Conservation (phyloP, 2,797 vertebrate genomes). For the Parauchenoglanis punctatus region DNA sequence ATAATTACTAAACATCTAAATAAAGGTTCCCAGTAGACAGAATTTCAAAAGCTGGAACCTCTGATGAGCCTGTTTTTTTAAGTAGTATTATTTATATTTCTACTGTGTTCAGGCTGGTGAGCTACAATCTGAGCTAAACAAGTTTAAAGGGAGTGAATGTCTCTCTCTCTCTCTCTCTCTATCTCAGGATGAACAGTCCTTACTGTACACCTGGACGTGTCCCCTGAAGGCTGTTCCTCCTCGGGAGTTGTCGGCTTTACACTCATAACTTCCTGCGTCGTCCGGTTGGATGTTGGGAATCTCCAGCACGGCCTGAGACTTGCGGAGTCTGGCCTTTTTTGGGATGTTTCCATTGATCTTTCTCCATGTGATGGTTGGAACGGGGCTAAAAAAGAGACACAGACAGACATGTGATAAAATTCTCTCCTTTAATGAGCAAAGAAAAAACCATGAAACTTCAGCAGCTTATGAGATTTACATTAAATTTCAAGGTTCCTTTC, state of each 20-base stretch:
- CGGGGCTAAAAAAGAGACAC: slow-evolving; percentile 78
- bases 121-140: not conserved
- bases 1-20: not conserved
- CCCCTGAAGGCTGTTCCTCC: slow-evolving; percentile 93
- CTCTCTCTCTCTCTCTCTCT: not conserved
- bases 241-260: slow-evolving; percentile 91
- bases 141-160: not conserved
- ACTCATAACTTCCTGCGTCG: slow-evolving; percentile 91
- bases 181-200: slow-evolving; percentile 66
- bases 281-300: slow-evolving; percentile 94
- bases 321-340: slow-evolving; percentile 90
- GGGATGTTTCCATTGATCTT: slow-evolving; percentile 95
- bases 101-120: not conserved
- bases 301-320: slow-evolving; percentile 95
- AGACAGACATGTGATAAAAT: not conserved
- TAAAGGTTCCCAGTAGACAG: not conserved
- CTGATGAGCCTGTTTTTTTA: not conserved
- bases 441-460: not conserved
- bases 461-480: not conserved
- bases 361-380: slow-evolving; percentile 96
- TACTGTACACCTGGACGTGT: slow-evolving; percentile 95
- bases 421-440: not conserved
- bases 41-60: not conserved
- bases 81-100: not conserved
- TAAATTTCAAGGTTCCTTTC: not conserved